These are phyloP conservation scores for Oreohelix idahoensis DNA, from an alignment of 1,140 invertebrate species.

Conservation along the genomic window DNA sequence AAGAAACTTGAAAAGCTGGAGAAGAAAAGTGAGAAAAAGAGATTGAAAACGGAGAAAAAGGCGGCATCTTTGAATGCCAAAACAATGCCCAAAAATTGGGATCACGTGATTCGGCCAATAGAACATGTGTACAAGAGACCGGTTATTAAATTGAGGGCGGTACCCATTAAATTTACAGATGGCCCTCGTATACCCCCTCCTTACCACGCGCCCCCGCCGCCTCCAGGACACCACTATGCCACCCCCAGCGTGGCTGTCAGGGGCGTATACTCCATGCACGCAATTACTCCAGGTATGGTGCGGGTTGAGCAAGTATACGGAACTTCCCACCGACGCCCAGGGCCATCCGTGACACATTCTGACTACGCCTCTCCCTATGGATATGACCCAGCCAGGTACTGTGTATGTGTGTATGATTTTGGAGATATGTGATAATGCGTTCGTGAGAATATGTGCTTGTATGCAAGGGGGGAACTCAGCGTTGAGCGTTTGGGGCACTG, in stretches of 20 bases:
- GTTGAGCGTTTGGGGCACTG: too few species aligned
- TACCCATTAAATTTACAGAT: conserved; percentile 65
- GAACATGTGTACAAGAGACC: conserved; percentile 57
- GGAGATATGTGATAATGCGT: too few species aligned
- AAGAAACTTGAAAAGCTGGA: conserved; percentile 55
- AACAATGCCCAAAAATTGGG: conserved; percentile 60
- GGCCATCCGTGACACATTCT: too few species aligned
- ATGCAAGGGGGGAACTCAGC: too few species aligned
- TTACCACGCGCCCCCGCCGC: conserved; percentile 35
- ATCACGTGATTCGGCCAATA: conserved; percentile 53
- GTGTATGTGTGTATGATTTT: too few species aligned
- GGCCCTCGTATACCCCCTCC: conserved; percentile 34
- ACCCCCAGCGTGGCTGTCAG: background rate
- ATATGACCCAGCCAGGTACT: background rate
- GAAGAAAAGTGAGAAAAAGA: too few species aligned
- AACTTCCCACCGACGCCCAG: conserved; percentile 31
- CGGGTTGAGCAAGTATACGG: conserved; percentile 64
- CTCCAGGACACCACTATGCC: conserved; percentile 16
- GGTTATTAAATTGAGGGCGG: conserved; percentile 54
- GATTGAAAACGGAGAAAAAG: conserved; percentile 44
- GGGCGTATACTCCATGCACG: background rate
- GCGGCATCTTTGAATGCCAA: conserved; percentile 15
- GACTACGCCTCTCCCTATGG: conserved; percentile 17
- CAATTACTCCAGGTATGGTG: conserved; percentile 58
- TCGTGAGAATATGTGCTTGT: too few species aligned